These are phyloP conservation scores for Mionectes macconnelli DNA, from an alignment of 2,113 vertebrate species.

Conservation along the genomic window DNA sequence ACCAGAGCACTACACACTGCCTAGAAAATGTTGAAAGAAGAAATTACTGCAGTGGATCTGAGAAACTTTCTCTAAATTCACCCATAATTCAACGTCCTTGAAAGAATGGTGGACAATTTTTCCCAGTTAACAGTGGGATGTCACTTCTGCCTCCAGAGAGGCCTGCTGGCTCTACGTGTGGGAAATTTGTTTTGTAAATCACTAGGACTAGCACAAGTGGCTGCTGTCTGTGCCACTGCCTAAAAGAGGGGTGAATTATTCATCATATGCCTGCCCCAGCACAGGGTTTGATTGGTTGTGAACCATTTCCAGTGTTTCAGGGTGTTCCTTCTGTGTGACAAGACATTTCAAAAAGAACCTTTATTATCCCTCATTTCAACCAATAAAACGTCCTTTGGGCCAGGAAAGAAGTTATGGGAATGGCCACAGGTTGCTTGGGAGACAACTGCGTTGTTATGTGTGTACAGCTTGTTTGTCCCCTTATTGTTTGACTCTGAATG, in stretches of 20 bases:
- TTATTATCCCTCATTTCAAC: slow-evolving; percentile 30
- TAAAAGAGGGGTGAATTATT: slow-evolving; percentile 38
- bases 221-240: not conserved
- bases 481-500: slow-evolving; percentile 56
- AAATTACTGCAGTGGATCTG: not conserved
- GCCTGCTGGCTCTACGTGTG: slow-evolving; percentile 12
- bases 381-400: not conserved
- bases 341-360: slow-evolving; percentile 30
- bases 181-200: slow-evolving; percentile 29
- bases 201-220: not conserved
- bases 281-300: not conserved
- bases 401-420: slow-evolving; percentile 41
- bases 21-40: not conserved
- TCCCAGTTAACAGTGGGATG: not conserved
- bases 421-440: slow-evolving; percentile 49
- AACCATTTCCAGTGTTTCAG: not conserved
- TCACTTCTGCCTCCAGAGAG: not conserved
- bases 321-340: not conserved
- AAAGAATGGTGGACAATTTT: not conserved
- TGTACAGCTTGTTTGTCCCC: slow-evolving; percentile 41
- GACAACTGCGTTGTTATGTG: not conserved
- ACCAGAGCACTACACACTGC: not conserved
- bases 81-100: not conserved
- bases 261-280: not conserved
- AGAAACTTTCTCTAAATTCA: not conserved